These are phyloP conservation scores for Myotis lucifugus DNA, from an alignment of 2,113 vertebrate genomes.

Conservation along the genomic window DNA sequence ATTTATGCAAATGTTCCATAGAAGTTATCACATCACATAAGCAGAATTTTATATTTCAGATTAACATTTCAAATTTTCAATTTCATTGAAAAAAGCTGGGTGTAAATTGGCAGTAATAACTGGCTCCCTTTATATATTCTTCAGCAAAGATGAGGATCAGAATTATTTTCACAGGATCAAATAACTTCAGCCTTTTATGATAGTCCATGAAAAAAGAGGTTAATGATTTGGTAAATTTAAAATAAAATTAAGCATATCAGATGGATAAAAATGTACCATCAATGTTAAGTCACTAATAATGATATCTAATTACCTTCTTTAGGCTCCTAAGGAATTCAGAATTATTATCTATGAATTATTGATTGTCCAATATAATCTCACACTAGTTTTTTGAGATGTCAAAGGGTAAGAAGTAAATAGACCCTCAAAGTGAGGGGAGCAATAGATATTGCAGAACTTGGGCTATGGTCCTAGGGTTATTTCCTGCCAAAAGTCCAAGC, in stretches of 20 bases:
- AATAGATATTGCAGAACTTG: not conserved
- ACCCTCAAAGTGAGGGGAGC: not conserved
- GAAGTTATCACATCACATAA: conserved; percentile 74
- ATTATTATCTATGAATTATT: conserved; percentile 78
- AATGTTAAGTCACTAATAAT: conserved; percentile 79
- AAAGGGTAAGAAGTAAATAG: conserved; percentile 30
- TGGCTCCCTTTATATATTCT: conserved; percentile 75
- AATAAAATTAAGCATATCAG: conserved; percentile 81
- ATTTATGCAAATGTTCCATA: conserved; percentile 79
- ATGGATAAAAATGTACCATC: conserved; percentile 77
- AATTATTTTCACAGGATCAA: conserved; percentile 78
- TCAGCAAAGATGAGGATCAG: conserved; percentile 68
- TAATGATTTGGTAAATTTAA: conserved; percentile 79
- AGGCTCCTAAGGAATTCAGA: not conserved
- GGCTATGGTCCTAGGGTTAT: not conserved
- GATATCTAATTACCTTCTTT: conserved; percentile 77
- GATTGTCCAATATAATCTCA: conserved; percentile 68
- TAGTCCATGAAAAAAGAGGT: conserved; percentile 76
- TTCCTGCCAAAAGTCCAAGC: not conserved
- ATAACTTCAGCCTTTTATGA: conserved; percentile 72
- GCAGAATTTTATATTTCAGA: conserved; percentile 72
- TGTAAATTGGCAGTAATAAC: conserved; percentile 79
- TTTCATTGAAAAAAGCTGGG: conserved; percentile 78
- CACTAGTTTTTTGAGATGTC: conserved; percentile 75
- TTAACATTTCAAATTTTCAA: conserved; percentile 77